phyloP scores from a whole-genome alignment of 1,140 invertebrate genomes.

The Bilobella aurantiaca region DNA sequence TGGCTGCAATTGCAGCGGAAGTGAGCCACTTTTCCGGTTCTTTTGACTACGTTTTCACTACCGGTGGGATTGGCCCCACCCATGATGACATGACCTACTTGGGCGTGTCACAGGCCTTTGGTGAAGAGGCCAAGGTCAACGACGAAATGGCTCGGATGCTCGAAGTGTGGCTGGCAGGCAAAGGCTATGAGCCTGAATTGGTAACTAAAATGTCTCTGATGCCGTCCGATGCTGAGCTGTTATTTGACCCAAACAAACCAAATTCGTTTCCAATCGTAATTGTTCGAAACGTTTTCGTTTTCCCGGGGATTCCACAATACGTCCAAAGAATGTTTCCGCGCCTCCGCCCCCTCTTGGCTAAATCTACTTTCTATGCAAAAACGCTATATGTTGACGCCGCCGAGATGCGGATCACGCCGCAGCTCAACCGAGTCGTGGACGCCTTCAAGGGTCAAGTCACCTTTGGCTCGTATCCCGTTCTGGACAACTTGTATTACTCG shows the following conservation, averaged over 20 bases:
- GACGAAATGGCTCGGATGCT: constrained; percentile 51
- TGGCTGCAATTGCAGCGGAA: constrained; percentile 58
- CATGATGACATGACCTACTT: constrained; percentile 76
- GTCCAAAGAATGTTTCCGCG: constrained; percentile 31
- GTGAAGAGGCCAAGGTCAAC: constrained; percentile 48
- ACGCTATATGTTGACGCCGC: constrained; percentile 46
- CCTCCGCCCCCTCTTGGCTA: constrained; percentile 37
- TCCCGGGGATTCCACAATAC: constrained; percentile 52
- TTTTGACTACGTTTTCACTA: constrained; percentile 59
- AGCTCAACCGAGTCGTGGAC: constrained; percentile 46
- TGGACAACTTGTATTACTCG: constrained; percentile 41
- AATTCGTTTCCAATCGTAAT: constrained; percentile 57
- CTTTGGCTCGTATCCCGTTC: constrained; percentile 59
- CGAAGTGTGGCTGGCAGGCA: constrained; percentile 24
- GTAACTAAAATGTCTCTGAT: constrained; percentile 46
- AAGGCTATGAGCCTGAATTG: constrained; percentile 15
- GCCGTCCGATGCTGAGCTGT: constrained; percentile 38
- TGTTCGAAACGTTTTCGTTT: constrained; percentile 61
- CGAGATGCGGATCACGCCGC: constrained; percentile 48
- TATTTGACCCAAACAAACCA: constrained; percentile 34
- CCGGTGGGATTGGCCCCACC: constrained; percentile 71
- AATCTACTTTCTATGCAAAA: constrained; percentile 40
- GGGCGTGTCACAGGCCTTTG: constrained; percentile 63
- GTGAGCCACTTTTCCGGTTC: constrained; percentile 52
- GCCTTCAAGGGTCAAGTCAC: constrained; percentile 46